A percentile compares a stretch with the other conserved stretches of the same genome.
Conservation (phyloP, 2,888 invertebrate genomes). For the Amphipyra berbera region DNA sequence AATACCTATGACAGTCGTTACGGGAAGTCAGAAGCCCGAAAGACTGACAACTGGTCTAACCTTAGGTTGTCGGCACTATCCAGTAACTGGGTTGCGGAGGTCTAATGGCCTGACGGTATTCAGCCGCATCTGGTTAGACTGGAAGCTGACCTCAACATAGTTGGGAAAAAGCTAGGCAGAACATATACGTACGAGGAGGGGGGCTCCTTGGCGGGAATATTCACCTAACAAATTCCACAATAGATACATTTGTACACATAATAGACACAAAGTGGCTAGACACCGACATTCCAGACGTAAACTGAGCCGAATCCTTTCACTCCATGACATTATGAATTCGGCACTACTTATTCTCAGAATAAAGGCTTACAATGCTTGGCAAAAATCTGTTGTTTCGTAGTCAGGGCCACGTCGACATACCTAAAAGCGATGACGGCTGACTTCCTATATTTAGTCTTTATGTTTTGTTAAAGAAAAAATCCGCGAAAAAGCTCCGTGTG, state of each 20-base stretch:
- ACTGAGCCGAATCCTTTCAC: slow-evolving; percentile 75
- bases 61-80: too few species aligned
- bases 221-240: slow-evolving; percentile 13
- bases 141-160: too few species aligned
- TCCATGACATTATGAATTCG: slow-evolving; percentile 71
- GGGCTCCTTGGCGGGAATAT: too few species aligned
- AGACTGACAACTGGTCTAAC: too few species aligned
- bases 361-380: slow-evolving; percentile 47
- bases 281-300: slow-evolving; percentile 72
- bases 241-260: slow-evolving; percentile 10
- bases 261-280: slow-evolving; percentile 28
- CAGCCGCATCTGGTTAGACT: too few species aligned
- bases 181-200: too few species aligned
- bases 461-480: slow-evolving; percentile 16
- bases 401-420: slow-evolving; percentile 47
- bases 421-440: slow-evolving; percentile 40
- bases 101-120: too few species aligned
- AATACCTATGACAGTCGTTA: too few species aligned
- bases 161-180: too few species aligned
- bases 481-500: too few species aligned
- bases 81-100: too few species aligned
- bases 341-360: slow-evolving; percentile 73
- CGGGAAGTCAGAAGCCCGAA: too few species aligned
- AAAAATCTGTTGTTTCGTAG: slow-evolving; percentile 46
- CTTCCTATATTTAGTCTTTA: slow-evolving; percentile 38